A percentile compares a stretch with the other conserved stretches of the same genome.
Conservation (phyloP, 2,113 vertebrate genomes). For the Dipodomys stephensi region DNA sequence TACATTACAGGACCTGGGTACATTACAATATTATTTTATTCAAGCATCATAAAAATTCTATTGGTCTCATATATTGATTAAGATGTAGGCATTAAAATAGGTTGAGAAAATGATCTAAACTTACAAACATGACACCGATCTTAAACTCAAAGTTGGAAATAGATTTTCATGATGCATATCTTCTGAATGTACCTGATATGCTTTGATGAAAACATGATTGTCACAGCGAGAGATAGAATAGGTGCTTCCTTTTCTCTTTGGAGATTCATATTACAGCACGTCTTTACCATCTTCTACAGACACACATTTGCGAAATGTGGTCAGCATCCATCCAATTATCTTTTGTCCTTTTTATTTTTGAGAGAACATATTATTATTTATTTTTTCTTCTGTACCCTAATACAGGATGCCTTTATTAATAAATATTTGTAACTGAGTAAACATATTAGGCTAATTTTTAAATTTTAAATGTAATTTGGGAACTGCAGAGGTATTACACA, state of each 20-base stretch:
- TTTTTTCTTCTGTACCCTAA: background rate
- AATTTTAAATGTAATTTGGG: background rate
- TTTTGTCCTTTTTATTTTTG: background rate
- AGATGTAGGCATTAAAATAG: background rate
- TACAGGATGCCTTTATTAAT: background rate
- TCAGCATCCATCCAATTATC: background rate
- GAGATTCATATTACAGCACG: background rate
- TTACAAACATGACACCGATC: background rate
- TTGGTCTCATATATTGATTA: background rate
- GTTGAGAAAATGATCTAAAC: background rate
- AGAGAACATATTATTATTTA: background rate
- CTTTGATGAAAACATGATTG: background rate
- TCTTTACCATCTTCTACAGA: background rate
- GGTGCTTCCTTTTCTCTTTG: background rate
- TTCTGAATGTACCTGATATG: background rate
- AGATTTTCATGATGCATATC: background rate
- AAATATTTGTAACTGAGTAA: background rate
- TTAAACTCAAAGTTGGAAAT: background rate
- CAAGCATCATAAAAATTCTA: background rate
- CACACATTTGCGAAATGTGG: background rate
- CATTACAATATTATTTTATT: background rate
- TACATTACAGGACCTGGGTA: background rate
- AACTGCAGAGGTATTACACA: background rate
- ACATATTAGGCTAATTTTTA: background rate
- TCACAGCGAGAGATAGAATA: background rate